Evolutionary conservation across 2,797 vertebrate genomes (phyloP), one percentile per base, ranked within the genome.

Genomic region (Liparis tanakae): DNA sequence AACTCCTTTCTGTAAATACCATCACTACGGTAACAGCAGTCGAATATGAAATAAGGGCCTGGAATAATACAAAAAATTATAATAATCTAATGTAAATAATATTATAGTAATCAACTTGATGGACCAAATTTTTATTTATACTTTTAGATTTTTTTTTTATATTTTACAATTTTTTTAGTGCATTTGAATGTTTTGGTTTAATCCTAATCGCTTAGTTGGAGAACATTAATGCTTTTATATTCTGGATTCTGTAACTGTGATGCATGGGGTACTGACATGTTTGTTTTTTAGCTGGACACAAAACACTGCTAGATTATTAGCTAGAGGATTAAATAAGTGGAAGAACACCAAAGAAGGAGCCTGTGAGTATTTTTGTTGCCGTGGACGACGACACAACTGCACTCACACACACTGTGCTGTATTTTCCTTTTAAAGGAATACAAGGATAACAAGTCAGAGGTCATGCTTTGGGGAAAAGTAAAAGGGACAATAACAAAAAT

Each of bases 111-210:
- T 91, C 89, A 89, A 79, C 80, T 95, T 80, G 88, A 96, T 94
- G 97, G 96, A 98, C 96, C 97, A 98, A 98, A 98, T 97, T 97
- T 97, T 95, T 99, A 99, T 99, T 99, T 99, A 98, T 99, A 97
- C 96, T 95, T 95, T 94, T 98, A 98, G 96, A 97, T 96, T 98
- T 98, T 97, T 97, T 96, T 98, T 98, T 97, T 97, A 97, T 97
- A 98, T 97, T 96, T 96, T 93, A 96, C 94, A 94, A 96, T 96
- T 96, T 93, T 97, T 96, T 93, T 97, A 98, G 97, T 95, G 94
- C 90, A 80, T 92, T 89, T 51, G 76, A 83, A 87, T 90, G 93
- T 94, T 70, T 92, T 93, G 91, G 88, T 94, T 94, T 90, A 86
- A 92, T 94, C 96, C 90, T 93, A 94, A 95, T 94, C 67, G 90